Base-by-base conservation (phyloP, 92 coral and sea anemone species). In the Pocillopora grandis region DNA sequence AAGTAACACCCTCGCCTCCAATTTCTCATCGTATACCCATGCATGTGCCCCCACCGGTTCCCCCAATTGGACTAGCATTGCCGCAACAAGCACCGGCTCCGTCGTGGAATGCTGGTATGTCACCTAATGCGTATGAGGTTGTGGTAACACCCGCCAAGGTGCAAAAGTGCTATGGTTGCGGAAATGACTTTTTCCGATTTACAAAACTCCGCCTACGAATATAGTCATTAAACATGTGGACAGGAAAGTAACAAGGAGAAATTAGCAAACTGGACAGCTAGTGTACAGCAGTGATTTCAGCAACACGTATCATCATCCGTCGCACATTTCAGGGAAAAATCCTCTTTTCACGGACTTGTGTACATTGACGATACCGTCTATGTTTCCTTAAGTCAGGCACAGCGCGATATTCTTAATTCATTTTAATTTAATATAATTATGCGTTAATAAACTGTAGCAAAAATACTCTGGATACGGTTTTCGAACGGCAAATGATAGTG, bases 251-350 rank as follows among this genome's bases (percentile, higher is more conserved):
- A n/a, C n/a, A n/a, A n/a, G n/a, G n/a, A n/a, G n/a, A n/a, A n/a
- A n/a, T n/a, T n/a, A n/a, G n/a, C n/a, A n/a, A n/a, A n/a, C n/a
- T n/a, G n/a, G n/a, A n/a, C n/a, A n/a, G n/a, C n/a, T n/a, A n/a
- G n/a, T n/a, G n/a, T n/a, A n/a, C n/a, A n/a, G 84, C 72, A 42
- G 66, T 27, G 84, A 86, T 15, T 79, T n/a, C 59, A 68, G 85
- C 27, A 86, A 86, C 58, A 86, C 85, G 2, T 80, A 86, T 78
- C 73, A 88, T 77, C 71, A 77, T 62, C 33, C 59, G 52, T 55
- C 81, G 37, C 81, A 77, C 63, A 62, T 76, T 62, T 62, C 81
- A 37, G 62, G 36, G 58, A 76, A 60, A 62, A 76, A 76, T 61
- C 80, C 80, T 33, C 80, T 61, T 76, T 76, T 76, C 62, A 59